Evolutionary conservation across 2,113 vertebrate species (phyloP).

Genomic region (Nibea albiflora): DNA sequence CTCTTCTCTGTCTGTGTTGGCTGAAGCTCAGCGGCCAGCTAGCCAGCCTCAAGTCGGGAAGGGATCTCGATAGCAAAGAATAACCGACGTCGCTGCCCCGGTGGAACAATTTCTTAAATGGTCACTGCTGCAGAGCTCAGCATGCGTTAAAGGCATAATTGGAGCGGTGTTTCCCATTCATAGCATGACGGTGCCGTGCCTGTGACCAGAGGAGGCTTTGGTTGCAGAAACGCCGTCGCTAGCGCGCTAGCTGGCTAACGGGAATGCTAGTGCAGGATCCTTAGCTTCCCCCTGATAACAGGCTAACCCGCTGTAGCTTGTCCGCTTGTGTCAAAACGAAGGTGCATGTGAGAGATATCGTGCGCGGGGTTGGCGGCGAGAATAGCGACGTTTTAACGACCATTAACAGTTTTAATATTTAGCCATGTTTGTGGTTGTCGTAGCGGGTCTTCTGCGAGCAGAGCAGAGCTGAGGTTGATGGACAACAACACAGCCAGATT

Average conservation of each 20-base stretch:
- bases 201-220: constrained; percentile 41
- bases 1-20: constrained; percentile 72
- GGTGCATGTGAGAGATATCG: background rate
- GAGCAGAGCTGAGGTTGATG: constrained; percentile 12
- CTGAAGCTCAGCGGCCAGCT: constrained; percentile 79
- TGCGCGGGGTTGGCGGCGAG: background rate
- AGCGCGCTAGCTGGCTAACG: constrained; percentile 65
- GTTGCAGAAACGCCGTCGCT: constrained; percentile 52
- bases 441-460: background rate
- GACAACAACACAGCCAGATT: constrained; percentile 7
- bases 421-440: background rate
- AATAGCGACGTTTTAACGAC: background rate
- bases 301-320: constrained; percentile 27
- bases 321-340: background rate
- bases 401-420: background rate
- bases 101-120: background rate
- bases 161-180: constrained; percentile 47
- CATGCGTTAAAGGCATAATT: background rate
- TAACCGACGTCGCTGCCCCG: constrained; percentile 50
- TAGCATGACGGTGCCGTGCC: constrained; percentile 24
- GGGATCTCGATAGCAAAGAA: constrained; percentile 61
- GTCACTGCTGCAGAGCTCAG: background rate
- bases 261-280: constrained; percentile 34
- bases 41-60: constrained; percentile 66
- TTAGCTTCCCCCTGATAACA: constrained; percentile 10